A percentile compares a stretch with the other conserved stretches of the same genome.
Conservation (phyloP, 1,140 invertebrate species). For the Conopomorpha cramerella region DNA sequence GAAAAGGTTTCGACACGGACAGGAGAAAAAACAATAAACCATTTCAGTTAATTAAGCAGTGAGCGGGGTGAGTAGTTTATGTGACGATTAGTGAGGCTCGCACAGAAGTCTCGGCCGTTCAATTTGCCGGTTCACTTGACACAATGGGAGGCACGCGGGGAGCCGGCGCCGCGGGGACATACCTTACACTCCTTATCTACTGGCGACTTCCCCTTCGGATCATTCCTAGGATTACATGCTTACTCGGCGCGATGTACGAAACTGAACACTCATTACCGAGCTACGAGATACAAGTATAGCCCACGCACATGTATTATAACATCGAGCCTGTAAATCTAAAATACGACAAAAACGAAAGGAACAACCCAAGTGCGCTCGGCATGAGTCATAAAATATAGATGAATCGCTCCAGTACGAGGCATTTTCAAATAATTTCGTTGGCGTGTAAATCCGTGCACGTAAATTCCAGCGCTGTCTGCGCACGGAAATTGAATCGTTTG, state of each 20-base stretch:
- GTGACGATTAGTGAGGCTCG: constrained; percentile 52
- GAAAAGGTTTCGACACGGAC: too few relatives aligned
- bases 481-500: constrained; percentile 53
- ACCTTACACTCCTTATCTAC: constrained; percentile 59
- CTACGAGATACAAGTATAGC: too few relatives aligned
- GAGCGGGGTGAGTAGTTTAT: constrained; percentile 38
- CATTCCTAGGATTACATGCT: constrained; percentile 59
- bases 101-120: constrained; percentile 56
- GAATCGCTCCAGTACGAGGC: constrained; percentile 27
- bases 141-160: constrained; percentile 59
- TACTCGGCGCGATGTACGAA: too few relatives aligned
- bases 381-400: constrained; percentile 34
- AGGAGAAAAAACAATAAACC: too few relatives aligned
- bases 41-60: constrained; percentile 44
- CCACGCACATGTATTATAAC: too few relatives aligned
- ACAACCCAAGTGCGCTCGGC: constrained; percentile 8
- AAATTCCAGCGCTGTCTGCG: constrained; percentile 48
- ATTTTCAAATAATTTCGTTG: constrained; percentile 48
- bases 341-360: too few relatives aligned
- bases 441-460: constrained; percentile 50
- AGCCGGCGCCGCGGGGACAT: too few relatives aligned
- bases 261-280: too few relatives aligned
- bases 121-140: constrained; percentile 60
- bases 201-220: too few relatives aligned
- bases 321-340: too few relatives aligned